phyloP scores from a whole-genome alignment of 2,113 vertebrate genomes.

The Panthera uncia region DNA sequence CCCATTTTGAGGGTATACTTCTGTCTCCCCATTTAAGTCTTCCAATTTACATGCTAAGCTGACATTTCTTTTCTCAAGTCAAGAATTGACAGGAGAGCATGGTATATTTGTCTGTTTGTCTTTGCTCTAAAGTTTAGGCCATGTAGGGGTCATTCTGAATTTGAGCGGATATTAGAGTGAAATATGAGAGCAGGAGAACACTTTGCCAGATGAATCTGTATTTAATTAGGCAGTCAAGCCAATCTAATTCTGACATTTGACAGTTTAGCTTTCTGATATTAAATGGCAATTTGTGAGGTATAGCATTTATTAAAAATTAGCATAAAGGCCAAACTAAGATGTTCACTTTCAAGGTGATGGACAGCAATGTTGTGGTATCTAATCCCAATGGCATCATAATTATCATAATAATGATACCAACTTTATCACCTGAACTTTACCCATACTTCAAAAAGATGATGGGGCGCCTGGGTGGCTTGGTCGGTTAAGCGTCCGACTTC shows the following conservation, averaged over 20 bases:
- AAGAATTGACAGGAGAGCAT: background rate
- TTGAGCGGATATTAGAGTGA: constrained; percentile 18
- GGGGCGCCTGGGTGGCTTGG: too few relatives aligned
- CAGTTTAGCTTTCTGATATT: constrained; percentile 45
- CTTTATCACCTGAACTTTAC: background rate
- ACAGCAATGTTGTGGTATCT: background rate
- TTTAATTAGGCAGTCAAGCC: constrained; percentile 65
- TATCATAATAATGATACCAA: background rate
- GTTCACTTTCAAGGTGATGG: constrained; percentile 23
- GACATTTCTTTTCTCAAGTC: background rate
- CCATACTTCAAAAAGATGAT: background rate
- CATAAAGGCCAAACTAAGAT: constrained; percentile 33
- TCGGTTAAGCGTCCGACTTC: too few relatives aligned
- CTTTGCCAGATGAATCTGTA: constrained; percentile 46
- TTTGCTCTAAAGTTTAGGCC: constrained; percentile 29
- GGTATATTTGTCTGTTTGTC: background rate
- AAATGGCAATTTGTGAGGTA: constrained; percentile 18
- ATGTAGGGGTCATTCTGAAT: constrained; percentile 29
- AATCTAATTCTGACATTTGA: constrained; percentile 55
- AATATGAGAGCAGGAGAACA: constrained; percentile 25
- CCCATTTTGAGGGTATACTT: rapidly evolving
- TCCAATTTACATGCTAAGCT: background rate
- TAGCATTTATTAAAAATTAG: constrained; percentile 56
- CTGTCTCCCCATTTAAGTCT: background rate
- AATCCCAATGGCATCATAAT: background rate